Percentiles rank a stretch among this genome's conserved stretches.
Evolutionary conservation across 2,888 invertebrate genomes (phyloP).

Genomic region (Ceriagrion tenellum): DNA sequence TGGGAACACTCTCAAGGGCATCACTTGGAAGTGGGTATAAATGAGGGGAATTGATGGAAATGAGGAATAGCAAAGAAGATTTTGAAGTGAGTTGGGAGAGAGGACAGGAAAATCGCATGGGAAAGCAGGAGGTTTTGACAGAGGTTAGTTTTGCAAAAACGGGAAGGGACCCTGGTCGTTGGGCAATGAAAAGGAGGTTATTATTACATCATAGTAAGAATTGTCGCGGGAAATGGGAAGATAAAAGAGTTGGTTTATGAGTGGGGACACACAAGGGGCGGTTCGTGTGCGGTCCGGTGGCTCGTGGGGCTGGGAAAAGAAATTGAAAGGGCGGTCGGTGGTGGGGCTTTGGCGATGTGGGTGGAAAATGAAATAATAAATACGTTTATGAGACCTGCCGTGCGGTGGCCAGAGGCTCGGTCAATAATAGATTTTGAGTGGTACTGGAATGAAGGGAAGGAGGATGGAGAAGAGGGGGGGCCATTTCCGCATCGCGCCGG

Average conservation of each 20-base stretch:
- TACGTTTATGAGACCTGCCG: conserved; percentile 10
- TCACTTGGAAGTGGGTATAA: no score
- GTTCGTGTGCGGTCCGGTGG: background rate
- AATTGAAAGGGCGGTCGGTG: conserved; percentile 26
- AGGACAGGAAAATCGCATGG: background rate
- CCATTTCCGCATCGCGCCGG: background rate
- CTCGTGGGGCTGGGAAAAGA: background rate
- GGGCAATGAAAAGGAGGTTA: background rate
- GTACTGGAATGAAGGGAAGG: background rate
- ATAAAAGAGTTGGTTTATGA: conserved; percentile 52
- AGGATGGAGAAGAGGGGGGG: background rate
- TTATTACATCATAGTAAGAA: background rate
- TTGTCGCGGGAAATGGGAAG: conserved; percentile 54
- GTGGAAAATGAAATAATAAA: conserved; percentile 42
- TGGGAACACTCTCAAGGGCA: no score
- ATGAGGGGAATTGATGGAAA: no score
- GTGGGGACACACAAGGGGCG: background rate
- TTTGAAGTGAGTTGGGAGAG: no score
- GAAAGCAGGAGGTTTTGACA: background rate
- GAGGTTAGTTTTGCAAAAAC: background rate
- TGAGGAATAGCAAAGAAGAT: no score
- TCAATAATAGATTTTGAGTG: conserved; percentile 23
- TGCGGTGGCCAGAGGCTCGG: background rate
- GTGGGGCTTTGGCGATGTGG: background rate
- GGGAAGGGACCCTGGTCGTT: background rate